A percentile compares a stretch with the other conserved stretches of the same genome.
phyloP scores from a whole-genome alignment of 2,797 vertebrate species.

The Parauchenoglanis ngamensis region DNA sequence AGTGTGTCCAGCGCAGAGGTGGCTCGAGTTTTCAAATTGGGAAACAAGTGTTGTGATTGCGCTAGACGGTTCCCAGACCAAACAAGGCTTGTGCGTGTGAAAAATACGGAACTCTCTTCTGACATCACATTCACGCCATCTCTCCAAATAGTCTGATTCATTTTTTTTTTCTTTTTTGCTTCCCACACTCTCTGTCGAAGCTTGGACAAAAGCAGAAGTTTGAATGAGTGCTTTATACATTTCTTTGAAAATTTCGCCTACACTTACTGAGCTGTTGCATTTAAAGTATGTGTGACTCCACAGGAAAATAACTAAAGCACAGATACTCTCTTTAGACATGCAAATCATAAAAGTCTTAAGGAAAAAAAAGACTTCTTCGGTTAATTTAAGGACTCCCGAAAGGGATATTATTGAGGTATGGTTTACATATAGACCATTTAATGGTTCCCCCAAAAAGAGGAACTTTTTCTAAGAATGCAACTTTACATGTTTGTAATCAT shows the following conservation, averaged over 20 bases:
- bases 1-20: neutral
- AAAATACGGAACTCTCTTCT: constrained; percentile 69
- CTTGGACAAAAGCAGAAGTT: constrained; percentile 67
- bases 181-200: constrained; percentile 53
- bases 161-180: constrained; percentile 51
- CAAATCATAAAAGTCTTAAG: neutral
- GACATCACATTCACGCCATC: constrained; percentile 69
- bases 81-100: constrained; percentile 70
- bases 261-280: neutral
- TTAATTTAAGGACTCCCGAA: neutral
- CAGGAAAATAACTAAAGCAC: neutral
- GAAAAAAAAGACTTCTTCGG: neutral
- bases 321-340: neutral
- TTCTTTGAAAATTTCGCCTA: neutral
- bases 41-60: constrained; percentile 28
- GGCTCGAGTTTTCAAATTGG: neutral
- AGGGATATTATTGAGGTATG: neutral
- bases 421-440: neutral
- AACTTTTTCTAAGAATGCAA: neutral
- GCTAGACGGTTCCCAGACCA: constrained; percentile 52
- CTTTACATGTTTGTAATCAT: neutral
- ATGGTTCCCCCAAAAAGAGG: neutral
- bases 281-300: neutral
- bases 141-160: constrained; percentile 65
- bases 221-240: neutral